Conservation (phyloP, 2,888 invertebrate species). For the Sarcophaga carnaria region DNA sequence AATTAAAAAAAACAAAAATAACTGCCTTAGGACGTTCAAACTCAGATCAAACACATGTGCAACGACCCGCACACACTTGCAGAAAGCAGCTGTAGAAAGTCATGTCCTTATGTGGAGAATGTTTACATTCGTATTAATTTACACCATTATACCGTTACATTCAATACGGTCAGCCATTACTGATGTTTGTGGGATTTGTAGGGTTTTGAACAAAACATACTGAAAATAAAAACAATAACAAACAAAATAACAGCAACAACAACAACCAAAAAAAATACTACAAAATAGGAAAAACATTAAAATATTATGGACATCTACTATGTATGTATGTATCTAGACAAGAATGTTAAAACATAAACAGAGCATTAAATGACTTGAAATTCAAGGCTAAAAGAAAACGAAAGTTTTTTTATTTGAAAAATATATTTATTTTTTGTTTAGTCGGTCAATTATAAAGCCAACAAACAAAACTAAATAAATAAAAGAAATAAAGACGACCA, state of each 20-base stretch:
- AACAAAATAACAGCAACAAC: neutral
- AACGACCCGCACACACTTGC: too few species aligned
- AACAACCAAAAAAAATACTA: neutral
- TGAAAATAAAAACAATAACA: neutral
- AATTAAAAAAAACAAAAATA: neutral
- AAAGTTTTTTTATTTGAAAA: conserved; percentile 25
- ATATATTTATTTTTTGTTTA: neutral
- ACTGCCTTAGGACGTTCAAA: too few species aligned
- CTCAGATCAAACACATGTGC: too few species aligned
- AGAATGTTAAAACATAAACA: conserved; percentile 48
- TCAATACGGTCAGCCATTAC: too few species aligned
- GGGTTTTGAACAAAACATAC: neutral
- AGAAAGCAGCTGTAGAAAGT: too few species aligned
- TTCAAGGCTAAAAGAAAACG: conserved; percentile 61
- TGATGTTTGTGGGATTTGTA: too few species aligned
- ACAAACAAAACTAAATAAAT: neutral
- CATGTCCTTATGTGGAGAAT: too few species aligned
- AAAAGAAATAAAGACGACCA: neutral
- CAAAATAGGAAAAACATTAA: conserved; percentile 26
- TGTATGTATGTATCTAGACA: neutral
- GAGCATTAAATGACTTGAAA: conserved; percentile 17
- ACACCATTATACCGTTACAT: too few species aligned
- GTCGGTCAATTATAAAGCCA: conserved; percentile 1
- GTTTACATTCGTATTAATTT: too few species aligned
- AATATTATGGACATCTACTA: conserved; percentile 12